A percentile compares a stretch with the other conserved stretches of the same genome.
Evolutionary conservation across 2,888 invertebrate genomes (phyloP).

Genomic region (Calliscelio sp.): DNA sequence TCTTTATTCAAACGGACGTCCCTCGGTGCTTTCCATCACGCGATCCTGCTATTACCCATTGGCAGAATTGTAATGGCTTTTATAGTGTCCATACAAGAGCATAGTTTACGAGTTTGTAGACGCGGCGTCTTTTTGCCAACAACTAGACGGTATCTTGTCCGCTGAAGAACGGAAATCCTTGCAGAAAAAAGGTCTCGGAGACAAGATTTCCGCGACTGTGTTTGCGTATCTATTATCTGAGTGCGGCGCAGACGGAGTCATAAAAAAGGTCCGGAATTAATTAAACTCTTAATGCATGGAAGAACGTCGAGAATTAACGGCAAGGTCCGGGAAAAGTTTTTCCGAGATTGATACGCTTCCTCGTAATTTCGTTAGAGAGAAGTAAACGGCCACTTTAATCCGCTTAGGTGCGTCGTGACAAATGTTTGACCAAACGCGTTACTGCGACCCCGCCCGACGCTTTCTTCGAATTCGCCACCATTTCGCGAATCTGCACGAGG

Average conservation of each 20-base stretch:
- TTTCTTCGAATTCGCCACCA: constrained; percentile 61
- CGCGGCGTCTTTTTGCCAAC: constrained; percentile 36
- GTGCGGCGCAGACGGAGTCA: constrained; percentile 44
- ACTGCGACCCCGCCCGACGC: constrained; percentile 49
- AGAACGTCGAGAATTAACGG: constrained; percentile 71
- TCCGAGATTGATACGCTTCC: constrained; percentile 73
- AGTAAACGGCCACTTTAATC: constrained; percentile 75
- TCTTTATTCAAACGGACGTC: constrained; percentile 51
- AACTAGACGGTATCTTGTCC: constrained; percentile 28
- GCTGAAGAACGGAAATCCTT: neutral
- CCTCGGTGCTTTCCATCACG: constrained; percentile 52
- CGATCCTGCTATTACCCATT: constrained; percentile 65
- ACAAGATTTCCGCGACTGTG: constrained; percentile 61
- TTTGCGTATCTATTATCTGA: constrained; percentile 72
- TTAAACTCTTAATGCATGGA: constrained; percentile 78
- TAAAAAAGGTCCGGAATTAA: constrained; percentile 79
- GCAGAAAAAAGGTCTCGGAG: constrained; percentile 35
- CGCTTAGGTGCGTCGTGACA: constrained; percentile 73
- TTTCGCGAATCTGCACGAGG: constrained; percentile 61
- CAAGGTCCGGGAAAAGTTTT: constrained; percentile 66
- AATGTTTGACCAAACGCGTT: constrained; percentile 73
- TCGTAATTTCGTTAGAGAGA: constrained; percentile 74
- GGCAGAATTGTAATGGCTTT: constrained; percentile 50
- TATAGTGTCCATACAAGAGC: constrained; percentile 25
- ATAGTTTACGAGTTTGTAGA: constrained; percentile 54